phyloP scores from a whole-genome alignment of 2,888 invertebrate genomes.

The Papilio demoleus region DNA sequence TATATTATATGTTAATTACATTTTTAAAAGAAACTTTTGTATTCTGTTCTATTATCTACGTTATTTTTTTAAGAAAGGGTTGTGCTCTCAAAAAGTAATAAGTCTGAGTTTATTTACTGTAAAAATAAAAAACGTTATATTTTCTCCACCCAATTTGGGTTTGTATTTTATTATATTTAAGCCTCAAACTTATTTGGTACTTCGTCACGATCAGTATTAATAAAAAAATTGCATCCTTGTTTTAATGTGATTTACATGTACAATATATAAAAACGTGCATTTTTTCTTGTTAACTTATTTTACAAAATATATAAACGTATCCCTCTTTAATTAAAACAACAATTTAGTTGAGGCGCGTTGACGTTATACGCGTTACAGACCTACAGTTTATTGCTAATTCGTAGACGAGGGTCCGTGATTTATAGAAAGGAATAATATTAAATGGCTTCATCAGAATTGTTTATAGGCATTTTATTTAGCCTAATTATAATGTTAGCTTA shows the following conservation, averaged over 20 bases:
- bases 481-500: not conserved
- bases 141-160: no score
- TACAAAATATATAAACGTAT: slow-evolving; percentile 49
- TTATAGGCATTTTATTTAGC: slow-evolving; percentile 30
- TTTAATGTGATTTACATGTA: no score
- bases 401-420: slow-evolving; percentile 76
- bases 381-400: slow-evolving; percentile 58
- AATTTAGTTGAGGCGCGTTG: slow-evolving; percentile 47
- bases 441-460: slow-evolving; percentile 51
- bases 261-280: no score
- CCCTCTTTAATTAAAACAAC: slow-evolving; percentile 34
- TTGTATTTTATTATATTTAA: no score
- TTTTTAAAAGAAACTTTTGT: not conserved
- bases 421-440: slow-evolving; percentile 68
- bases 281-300: not conserved
- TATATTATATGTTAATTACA: no score
- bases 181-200: no score
- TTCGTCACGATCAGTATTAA: no score
- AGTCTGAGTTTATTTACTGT: no score
- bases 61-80: no score
- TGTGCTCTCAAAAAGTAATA: no score
- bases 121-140: no score
- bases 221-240: no score
- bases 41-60: not conserved
- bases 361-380: slow-evolving; percentile 53